These are phyloP conservation scores for Lasioglossum malachurum DNA, from an alignment of 2,888 invertebrate species.

Conservation along the genomic window DNA sequence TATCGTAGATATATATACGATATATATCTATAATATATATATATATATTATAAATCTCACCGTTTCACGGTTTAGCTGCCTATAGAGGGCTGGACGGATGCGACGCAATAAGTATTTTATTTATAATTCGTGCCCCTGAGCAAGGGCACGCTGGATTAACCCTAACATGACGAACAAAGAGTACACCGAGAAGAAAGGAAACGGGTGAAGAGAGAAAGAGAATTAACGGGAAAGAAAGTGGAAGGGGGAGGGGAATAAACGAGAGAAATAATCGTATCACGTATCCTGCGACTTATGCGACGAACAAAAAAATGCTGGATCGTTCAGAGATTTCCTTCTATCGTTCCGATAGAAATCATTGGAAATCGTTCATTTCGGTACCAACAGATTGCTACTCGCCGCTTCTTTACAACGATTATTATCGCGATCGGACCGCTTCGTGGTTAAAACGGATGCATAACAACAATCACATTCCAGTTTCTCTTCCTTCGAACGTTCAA, in stretches of 20 bases:
- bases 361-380: slow-evolving; percentile 29
- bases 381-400: slow-evolving; percentile 15
- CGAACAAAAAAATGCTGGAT: slow-evolving; percentile 22
- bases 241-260: background rate
- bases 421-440: background rate
- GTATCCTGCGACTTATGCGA: slow-evolving; percentile 58
- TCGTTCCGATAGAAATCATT: background rate
- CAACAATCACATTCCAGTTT: slow-evolving; percentile 29
- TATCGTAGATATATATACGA: no score
- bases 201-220: background rate
- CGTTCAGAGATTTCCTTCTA: background rate
- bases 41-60: slow-evolving; percentile 63
- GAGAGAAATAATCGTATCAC: slow-evolving; percentile 62
- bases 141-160: slow-evolving; percentile 37
- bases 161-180: slow-evolving; percentile 42
- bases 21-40: slow-evolving; percentile 40
- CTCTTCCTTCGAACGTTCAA: slow-evolving; percentile 17
- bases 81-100: slow-evolving; percentile 83
- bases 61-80: slow-evolving; percentile 80
- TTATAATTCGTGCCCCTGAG: slow-evolving; percentile 34
- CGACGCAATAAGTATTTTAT: slow-evolving; percentile 67
- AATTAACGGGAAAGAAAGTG: background rate
- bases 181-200: slow-evolving; percentile 14
- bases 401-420: slow-evolving; percentile 9
- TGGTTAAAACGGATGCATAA: slow-evolving; percentile 44